Evolutionary conservation across 2,113 vertebrate species (phyloP).

Genomic region (Microcebus jonahi): DNA sequence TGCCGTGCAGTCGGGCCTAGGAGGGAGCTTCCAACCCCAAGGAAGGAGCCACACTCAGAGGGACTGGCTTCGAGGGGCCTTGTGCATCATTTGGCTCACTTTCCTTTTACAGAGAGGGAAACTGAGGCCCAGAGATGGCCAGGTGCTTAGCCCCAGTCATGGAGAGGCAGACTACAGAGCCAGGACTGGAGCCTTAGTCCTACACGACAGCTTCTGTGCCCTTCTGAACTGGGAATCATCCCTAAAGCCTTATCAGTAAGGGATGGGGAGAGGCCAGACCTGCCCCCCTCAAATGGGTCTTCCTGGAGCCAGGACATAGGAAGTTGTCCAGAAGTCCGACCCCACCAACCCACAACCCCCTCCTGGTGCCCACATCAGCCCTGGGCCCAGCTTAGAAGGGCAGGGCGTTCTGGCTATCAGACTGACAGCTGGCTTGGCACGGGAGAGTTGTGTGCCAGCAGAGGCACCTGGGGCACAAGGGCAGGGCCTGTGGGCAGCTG

Average conservation of each 20-base stretch:
- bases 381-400: not conserved
- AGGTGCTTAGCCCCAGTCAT: not conserved
- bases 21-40: not conserved
- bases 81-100: not conserved
- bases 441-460: slow-evolving; percentile 46
- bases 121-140: slow-evolving; percentile 17
- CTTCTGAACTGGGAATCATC: not conserved
- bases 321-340: not conserved
- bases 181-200: not conserved
- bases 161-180: not conserved
- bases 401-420: slow-evolving; percentile 1
- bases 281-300: not conserved
- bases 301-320: not conserved
- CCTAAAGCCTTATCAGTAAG: not conserved
- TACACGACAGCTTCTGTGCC: not conserved
- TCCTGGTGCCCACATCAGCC: not conserved
- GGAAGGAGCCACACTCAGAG: not conserved
- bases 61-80: not conserved
- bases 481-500: slow-evolving; percentile 64
- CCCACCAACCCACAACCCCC: not conserved
- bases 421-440: slow-evolving; percentile 53
- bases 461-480: slow-evolving; percentile 44
- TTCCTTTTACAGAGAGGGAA: slow-evolving; percentile 2
- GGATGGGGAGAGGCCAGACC: not conserved
- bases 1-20: not conserved